These are phyloP conservation scores for Oryzias woworae DNA, from an alignment of 2,113 vertebrate species.

Conservation along the genomic window DNA sequence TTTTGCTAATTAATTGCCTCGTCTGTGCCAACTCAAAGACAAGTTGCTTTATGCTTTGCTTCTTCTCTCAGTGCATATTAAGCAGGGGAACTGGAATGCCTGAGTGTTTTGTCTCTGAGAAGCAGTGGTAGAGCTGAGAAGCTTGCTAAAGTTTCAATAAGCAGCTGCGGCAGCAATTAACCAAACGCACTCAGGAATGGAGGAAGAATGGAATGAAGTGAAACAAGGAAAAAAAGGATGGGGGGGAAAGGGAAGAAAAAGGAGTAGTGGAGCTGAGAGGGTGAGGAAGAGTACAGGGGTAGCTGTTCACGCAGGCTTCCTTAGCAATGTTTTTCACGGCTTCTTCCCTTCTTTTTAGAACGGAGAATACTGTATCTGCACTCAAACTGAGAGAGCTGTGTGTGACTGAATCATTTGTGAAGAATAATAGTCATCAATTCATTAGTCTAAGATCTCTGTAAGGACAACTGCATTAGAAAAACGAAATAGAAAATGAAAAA, in stretches of 20 bases:
- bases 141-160: constrained; percentile 45
- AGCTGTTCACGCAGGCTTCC: constrained; percentile 56
- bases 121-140: constrained; percentile 32
- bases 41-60: constrained; percentile 7
- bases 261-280: not conserved
- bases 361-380: constrained; percentile 41
- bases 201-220: constrained; percentile 13
- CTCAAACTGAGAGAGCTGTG: constrained; percentile 8
- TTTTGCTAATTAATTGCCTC: constrained; percentile 11
- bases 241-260: not conserved
- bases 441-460: constrained; percentile 34
- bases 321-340: constrained; percentile 39
- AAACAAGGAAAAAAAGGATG: constrained; percentile 8
- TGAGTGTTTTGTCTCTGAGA: constrained; percentile 12
- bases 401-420: constrained; percentile 64
- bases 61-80: constrained; percentile 23
- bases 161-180: constrained; percentile 39
- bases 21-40: not conserved
- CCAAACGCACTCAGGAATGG: constrained; percentile 45
- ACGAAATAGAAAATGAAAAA: not conserved
- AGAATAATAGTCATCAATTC: constrained; percentile 36
- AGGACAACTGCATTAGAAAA: constrained; percentile 21
- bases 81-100: constrained; percentile 23
- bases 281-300: constrained; percentile 26
- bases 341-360: constrained; percentile 23